These are phyloP conservation scores for Sesia bembeciformis DNA, from an alignment of 2,888 invertebrate species.

Conservation along the genomic window DNA sequence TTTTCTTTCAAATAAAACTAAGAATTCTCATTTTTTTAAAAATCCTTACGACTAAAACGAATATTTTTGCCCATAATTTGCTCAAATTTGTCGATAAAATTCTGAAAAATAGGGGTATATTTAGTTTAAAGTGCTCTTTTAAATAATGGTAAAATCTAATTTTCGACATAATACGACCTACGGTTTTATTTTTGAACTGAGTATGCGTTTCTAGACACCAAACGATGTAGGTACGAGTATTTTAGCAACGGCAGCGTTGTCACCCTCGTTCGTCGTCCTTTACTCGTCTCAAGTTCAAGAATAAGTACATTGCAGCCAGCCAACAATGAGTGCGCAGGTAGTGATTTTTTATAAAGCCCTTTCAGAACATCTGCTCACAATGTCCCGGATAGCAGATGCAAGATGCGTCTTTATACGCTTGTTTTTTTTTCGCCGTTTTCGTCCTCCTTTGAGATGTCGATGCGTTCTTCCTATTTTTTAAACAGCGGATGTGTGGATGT, in stretches of 20 bases:
- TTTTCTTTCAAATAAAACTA: too few relatives aligned
- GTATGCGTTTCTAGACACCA: too few relatives aligned
- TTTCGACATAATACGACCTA: too few relatives aligned
- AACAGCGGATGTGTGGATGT: not conserved
- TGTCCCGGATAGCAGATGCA: slow-evolving; percentile 57
- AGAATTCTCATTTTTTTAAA: too few relatives aligned
- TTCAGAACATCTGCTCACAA: slow-evolving; percentile 46
- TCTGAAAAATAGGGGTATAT: too few relatives aligned
- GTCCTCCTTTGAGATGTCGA: slow-evolving; percentile 10
- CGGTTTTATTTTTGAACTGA: too few relatives aligned
- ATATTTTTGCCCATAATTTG: too few relatives aligned
- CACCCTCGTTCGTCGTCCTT: slow-evolving; percentile 16
- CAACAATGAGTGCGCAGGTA: slow-evolving; percentile 45
- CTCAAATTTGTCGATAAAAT: too few relatives aligned
- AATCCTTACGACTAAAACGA: too few relatives aligned
- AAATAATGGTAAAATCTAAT: too few relatives aligned
- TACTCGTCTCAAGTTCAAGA: slow-evolving; percentile 40
- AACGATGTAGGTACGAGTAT: too few relatives aligned
- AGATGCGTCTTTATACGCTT: slow-evolving; percentile 35
- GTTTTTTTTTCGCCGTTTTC: slow-evolving; percentile 31
- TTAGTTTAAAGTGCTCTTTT: too few relatives aligned
- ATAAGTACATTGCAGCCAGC: slow-evolving; percentile 25
- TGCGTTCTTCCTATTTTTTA: slow-evolving; percentile 13
- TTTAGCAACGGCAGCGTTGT: slow-evolving; percentile 5
- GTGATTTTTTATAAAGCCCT: slow-evolving; percentile 42